These are phyloP conservation scores for Chiloscyllium plagiosum DNA, from an alignment of 2,113 vertebrate genomes.

Conservation along the genomic window DNA sequence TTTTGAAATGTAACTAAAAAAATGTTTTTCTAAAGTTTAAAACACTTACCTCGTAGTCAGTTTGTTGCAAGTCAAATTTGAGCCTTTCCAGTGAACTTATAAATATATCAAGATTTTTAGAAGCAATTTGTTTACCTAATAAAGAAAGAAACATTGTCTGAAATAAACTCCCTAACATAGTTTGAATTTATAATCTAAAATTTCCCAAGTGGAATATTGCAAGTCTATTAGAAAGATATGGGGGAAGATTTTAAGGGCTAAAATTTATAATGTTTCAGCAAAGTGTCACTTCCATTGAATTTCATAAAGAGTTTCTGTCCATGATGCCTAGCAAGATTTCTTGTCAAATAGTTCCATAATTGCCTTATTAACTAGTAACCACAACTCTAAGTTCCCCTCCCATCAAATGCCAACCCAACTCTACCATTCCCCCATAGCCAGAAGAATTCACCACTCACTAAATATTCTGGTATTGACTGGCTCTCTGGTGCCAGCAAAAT, in stretches of 20 bases:
- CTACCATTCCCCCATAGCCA: too few relatives aligned
- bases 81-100: not conserved
- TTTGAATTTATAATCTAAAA: not conserved
- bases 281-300: not conserved
- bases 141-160: not conserved
- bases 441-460: too few relatives aligned
- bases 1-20: not conserved
- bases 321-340: not conserved
- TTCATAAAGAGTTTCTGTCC: not conserved
- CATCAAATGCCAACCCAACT: too few relatives aligned
- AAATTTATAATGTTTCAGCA: not conserved
- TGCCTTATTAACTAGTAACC: too few relatives aligned
- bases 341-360: too few relatives aligned
- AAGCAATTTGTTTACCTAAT: not conserved
- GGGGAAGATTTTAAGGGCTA: not conserved
- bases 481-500: too few relatives aligned
- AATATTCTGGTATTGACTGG: too few relatives aligned
- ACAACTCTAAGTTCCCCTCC: too few relatives aligned
- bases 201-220: not conserved
- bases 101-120: not conserved
- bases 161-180: not conserved
- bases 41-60: not conserved
- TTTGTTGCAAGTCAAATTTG: not conserved
- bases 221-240: not conserved
- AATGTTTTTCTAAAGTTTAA: not conserved